A percentile compares a stretch with the other conserved stretches of the same genome.
Evolutionary conservation across 2,888 invertebrate genomes (phyloP).

Genomic region (Limnephilus rhombicus): DNA sequence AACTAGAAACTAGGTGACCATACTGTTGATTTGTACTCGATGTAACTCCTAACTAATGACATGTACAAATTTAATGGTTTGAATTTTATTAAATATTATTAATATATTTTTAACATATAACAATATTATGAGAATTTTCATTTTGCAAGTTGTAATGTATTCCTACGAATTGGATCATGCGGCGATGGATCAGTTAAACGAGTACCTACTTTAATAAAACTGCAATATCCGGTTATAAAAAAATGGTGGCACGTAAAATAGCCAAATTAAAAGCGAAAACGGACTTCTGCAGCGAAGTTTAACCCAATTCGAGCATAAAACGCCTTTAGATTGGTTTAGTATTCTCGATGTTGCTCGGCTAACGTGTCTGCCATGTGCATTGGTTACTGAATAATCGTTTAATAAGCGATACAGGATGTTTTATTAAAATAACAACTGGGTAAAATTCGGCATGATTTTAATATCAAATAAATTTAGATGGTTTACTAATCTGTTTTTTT

Average conservation of each 20-base stretch:
- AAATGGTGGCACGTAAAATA: neutral
- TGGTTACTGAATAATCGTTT: slow-evolving; percentile 17
- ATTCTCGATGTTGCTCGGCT: neutral
- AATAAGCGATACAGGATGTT: neutral
- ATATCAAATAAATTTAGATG: too few species aligned
- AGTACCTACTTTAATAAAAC: neutral
- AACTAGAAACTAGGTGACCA: too few species aligned
- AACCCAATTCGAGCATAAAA: slow-evolving; percentile 1
- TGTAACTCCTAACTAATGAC: too few species aligned
- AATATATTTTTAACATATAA: too few species aligned
- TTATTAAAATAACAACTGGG: too few species aligned
- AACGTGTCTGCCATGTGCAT: neutral
- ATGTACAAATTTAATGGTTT: too few species aligned
- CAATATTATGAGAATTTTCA: too few species aligned
- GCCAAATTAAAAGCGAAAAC: slow-evolving; percentile 22
- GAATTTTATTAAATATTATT: too few species aligned
- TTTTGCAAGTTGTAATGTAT: neutral
- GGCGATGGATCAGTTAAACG: neutral
- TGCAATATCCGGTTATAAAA: neutral
- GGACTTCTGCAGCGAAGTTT: neutral
- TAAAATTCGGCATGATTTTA: too few species aligned
- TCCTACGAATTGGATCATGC: neutral
- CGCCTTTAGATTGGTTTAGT: neutral
- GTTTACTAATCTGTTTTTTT: too few species aligned
- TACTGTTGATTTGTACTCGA: too few species aligned